These are phyloP conservation scores for Drosophila nr. fundita DNA, from an alignment of 2,888 invertebrate species.

Conservation along the genomic window DNA sequence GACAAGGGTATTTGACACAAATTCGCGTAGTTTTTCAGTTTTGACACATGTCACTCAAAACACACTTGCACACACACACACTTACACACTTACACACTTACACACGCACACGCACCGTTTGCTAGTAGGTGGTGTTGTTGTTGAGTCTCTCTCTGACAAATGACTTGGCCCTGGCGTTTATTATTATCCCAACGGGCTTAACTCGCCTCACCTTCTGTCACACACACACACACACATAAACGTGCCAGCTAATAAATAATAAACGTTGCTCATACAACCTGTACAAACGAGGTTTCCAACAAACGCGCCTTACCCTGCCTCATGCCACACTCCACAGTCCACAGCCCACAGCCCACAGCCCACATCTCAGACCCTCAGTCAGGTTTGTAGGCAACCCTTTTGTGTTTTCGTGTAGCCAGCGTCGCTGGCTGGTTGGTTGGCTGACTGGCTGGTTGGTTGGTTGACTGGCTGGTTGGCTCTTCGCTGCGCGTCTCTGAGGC, in stretches of 20 bases:
- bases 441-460: background rate
- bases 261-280: constrained; percentile 61
- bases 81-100: constrained; percentile 38
- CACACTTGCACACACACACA: constrained; percentile 27
- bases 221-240: constrained; percentile 17
- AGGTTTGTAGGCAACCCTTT: constrained; percentile 51
- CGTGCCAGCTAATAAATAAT: constrained; percentile 73
- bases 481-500: constrained; percentile 62
- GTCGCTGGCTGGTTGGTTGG: constrained; percentile 24
- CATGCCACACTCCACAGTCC: constrained; percentile 10
- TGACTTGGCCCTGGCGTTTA: constrained; percentile 71
- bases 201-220: constrained; percentile 57
- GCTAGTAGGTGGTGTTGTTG: constrained; percentile 38
- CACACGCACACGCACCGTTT: constrained; percentile 11
- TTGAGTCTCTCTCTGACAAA: constrained; percentile 61
- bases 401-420: constrained; percentile 21
- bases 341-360: constrained; percentile 14
- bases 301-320: constrained; percentile 10
- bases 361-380: constrained; percentile 22
- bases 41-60: constrained; percentile 80
- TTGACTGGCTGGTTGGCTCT: constrained; percentile 30
- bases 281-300: constrained; percentile 48
- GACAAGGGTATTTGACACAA: constrained; percentile 84
- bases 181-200: constrained; percentile 76
- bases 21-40: constrained; percentile 82